These are phyloP conservation scores for Sacculina carcini DNA, from an alignment of 2,888 invertebrate species.

Conservation along the genomic window DNA sequence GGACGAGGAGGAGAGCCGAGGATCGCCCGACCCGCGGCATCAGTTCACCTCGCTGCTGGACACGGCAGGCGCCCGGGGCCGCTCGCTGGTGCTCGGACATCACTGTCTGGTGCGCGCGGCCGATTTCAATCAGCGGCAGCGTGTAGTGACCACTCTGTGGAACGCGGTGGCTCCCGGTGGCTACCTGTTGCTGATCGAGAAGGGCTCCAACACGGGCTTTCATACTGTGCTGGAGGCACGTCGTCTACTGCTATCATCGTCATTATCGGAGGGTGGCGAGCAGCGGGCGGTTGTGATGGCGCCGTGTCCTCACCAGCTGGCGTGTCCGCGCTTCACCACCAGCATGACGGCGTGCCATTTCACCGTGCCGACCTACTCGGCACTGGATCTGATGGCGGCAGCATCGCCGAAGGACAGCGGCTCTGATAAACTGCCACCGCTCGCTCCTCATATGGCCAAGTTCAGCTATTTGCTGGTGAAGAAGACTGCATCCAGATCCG, in stretches of 20 bases:
- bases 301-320: slow-evolving; percentile 11
- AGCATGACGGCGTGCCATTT: slow-evolving; percentile 9
- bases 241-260: slow-evolving; percentile 7
- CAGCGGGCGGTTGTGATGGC: slow-evolving; percentile 8
- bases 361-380: slow-evolving; percentile 6
- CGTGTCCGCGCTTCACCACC: slow-evolving; percentile 10
- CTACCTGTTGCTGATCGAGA: slow-evolving; percentile 10
- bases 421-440: too few species aligned
- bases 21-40: slow-evolving; percentile 2
- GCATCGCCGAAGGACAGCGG: too few species aligned
- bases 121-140: slow-evolving; percentile 8
- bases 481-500: too few species aligned
- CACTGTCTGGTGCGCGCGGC: slow-evolving; percentile 9
- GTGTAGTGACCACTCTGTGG: slow-evolving; percentile 11
- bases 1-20: not conserved
- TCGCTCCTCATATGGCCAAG: too few species aligned
- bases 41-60: slow-evolving; percentile 10
- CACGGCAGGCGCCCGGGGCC: slow-evolving; percentile 7
- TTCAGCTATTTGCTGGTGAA: too few species aligned
- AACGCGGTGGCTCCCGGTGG: slow-evolving; percentile 10
- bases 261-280: not conserved
- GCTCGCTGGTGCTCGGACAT: slow-evolving; percentile 10
- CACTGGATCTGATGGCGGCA: not conserved
- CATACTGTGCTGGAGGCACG: slow-evolving; percentile 10
- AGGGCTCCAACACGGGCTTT: slow-evolving; percentile 11